A percentile compares a stretch with the other conserved stretches of the same genome.
Conservation (phyloP, 1,140 invertebrate genomes). For the Bathynomus jamesi region DNA sequence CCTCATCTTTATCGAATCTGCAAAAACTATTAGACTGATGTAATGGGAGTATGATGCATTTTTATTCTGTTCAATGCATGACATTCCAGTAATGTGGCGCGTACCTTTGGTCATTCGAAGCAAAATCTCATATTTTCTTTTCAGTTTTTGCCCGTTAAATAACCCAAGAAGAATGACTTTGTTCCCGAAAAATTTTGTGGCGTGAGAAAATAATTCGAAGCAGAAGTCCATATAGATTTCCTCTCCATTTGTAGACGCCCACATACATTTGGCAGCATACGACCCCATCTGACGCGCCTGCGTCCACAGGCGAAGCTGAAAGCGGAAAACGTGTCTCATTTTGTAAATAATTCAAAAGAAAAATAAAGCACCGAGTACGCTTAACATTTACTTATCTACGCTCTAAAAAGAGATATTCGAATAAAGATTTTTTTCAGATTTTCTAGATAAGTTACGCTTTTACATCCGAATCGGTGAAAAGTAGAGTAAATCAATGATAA, state of each 20-base stretch:
- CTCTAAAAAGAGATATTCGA: too few species aligned
- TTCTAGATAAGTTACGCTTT: too few species aligned
- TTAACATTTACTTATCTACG: too few species aligned
- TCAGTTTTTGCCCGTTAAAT: constrained; percentile 84
- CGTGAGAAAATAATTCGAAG: constrained; percentile 95
- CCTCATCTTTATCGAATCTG: too few species aligned
- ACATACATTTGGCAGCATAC: constrained; percentile 88
- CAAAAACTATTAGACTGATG: too few species aligned
- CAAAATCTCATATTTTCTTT: constrained; percentile 75
- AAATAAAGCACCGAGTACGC: too few species aligned
- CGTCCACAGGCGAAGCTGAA: constrained; percentile 88
- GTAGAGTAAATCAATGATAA: too few species aligned
- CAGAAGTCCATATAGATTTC: constrained; percentile 64
- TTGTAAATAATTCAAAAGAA: not conserved
- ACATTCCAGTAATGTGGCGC: too few species aligned
- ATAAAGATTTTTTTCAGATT: too few species aligned
- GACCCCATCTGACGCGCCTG: constrained; percentile 95
- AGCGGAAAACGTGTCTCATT: constrained; percentile 17
- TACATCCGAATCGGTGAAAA: too few species aligned
- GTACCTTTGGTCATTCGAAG: constrained; percentile 70
- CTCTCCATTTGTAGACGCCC: constrained; percentile 45
- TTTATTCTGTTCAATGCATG: too few species aligned
- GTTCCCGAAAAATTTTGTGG: constrained; percentile 89
- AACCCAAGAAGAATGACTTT: constrained; percentile 89
- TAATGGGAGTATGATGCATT: too few species aligned